Base-by-base conservation (phyloP, 2,113 vertebrate genomes). In the Grammomys dolichurus region DNA sequence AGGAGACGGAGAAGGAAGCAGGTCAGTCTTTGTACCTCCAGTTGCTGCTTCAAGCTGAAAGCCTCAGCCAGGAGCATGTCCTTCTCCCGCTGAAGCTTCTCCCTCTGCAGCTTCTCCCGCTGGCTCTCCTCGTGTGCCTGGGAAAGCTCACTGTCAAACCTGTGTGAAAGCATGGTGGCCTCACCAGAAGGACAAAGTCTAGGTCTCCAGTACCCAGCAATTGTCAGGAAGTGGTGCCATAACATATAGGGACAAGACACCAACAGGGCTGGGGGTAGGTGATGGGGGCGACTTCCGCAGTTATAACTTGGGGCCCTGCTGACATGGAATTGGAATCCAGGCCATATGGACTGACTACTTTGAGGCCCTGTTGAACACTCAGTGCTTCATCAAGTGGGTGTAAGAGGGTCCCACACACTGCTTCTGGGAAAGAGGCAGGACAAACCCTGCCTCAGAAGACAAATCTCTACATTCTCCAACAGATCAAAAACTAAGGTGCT, bases 111-210 rank as follows among this genome's bases (percentile, higher is more conserved):
- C 98, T 99, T 99, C 98, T 99, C 99, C 91, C 99, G 98, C 98
- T 99, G 99, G 5, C 99, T 98, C 97, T 99, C 99, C 88, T 99
- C 99, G 0, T 99, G 99, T 0, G 99, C 99, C 80, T 98, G 99
- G 0, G 99, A 99, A 96, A 99, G 99, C 97, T 99, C 99, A 0
- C 99, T 98, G 98, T 99, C 99, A 72, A 99, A 99, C 98, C 99
- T 99, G 97, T 4, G 40, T 63, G 91, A 94, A 36, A 28, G 3
- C 3, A 48, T 13, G 1, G 77, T 0, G 3, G 26, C 58, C n/a
- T 82, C 77, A 14, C 88, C 78, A 87, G 82, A 36, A 11, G 40
- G 63, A 5, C 40, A n/a, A 46, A 10, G 43, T 60, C 80, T 2
- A 10, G 87, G 40, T 60, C 69, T 31, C 65, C 10, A 36, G 63